Evolutionary conservation across 2,888 invertebrate species (phyloP).

Genomic region (Abrostola tripartita): DNA sequence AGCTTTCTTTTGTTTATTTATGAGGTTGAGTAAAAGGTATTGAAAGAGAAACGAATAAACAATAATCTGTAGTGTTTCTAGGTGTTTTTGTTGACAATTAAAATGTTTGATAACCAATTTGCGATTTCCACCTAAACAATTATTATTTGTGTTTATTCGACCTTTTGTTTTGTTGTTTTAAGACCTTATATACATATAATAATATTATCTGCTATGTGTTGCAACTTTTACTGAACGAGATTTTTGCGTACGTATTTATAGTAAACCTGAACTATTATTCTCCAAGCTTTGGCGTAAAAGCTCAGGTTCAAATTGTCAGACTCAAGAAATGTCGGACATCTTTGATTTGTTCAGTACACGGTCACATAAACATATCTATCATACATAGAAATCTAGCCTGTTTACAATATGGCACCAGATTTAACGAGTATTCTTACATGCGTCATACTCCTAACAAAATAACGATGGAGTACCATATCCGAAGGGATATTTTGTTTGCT

Average conservation of each 20-base stretch:
- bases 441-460: conserved; percentile 4
- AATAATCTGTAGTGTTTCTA: not conserved
- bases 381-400: conserved; percentile 14
- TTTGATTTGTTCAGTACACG: no score
- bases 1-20: conserved; percentile 33
- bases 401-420: conserved; percentile 12
- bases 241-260: no score
- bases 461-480: conserved; percentile 12
- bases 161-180: no score
- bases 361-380: not conserved
- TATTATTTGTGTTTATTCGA: no score
- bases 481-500: conserved; percentile 42
- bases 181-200: no score
- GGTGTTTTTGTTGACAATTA: not conserved
- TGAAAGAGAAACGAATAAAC: conserved; percentile 5
- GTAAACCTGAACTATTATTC: no score
- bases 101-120: not conserved
- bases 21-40: not conserved
- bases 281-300: no score
- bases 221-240: no score
- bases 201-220: no score
- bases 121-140: not conserved
- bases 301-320: no score
- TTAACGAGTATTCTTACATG: conserved; percentile 17
- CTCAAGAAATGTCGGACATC: no score